Evolutionary conservation across 2,113 vertebrate genomes (phyloP).

Genomic region (Pterocles gutturalis): DNA sequence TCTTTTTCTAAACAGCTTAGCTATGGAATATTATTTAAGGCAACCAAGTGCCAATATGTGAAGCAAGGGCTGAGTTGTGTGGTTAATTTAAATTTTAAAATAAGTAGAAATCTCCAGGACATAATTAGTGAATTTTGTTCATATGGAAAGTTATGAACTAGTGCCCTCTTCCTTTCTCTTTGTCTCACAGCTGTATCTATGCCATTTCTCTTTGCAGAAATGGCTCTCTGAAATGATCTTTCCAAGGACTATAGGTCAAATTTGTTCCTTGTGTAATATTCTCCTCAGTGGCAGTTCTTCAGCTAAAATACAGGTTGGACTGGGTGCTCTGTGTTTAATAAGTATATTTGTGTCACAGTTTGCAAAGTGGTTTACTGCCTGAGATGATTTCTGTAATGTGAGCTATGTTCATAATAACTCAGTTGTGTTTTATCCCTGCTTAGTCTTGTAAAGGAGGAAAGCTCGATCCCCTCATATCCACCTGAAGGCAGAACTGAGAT

Average conservation of each 20-base stretch:
- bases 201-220: neutral
- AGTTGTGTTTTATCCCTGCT: neutral
- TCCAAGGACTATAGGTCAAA: neutral
- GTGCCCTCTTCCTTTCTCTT: neutral
- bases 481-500: neutral
- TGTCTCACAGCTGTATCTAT: accelerated
- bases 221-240: neutral
- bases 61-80: neutral
- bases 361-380: neutral
- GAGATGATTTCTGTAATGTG: neutral
- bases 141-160: neutral
- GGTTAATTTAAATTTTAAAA: slow-evolving; percentile 45
- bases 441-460: neutral
- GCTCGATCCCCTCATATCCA: neutral
- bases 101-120: neutral
- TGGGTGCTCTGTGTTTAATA: neutral
- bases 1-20: slow-evolving; percentile 49
- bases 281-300: neutral
- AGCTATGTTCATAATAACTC: neutral
- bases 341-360: neutral
- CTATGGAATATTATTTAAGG: slow-evolving; percentile 20
- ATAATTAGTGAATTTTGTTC: neutral
- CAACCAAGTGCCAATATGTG: neutral
- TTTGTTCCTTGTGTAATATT: neutral
- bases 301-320: neutral